Percentiles rank a stretch among this genome's conserved stretches.
These are phyloP conservation scores for Triplophysa yarkandensis DNA, from an alignment of 2,797 vertebrate species.

Conservation along the genomic window DNA sequence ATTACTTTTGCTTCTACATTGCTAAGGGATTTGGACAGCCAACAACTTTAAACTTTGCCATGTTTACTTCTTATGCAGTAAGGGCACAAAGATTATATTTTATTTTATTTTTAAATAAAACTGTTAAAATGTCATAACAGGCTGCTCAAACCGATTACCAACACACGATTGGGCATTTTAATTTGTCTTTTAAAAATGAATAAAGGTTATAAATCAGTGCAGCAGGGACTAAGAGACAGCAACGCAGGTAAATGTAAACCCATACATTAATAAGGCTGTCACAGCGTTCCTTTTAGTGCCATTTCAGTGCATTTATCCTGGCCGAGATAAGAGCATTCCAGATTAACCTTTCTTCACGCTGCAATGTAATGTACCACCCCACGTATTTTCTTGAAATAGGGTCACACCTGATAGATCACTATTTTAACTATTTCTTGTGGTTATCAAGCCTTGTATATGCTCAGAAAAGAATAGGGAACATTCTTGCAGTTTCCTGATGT, in stretches of 20 bases:
- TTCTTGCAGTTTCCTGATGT: neutral
- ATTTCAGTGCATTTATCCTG: neutral
- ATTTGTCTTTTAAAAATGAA: slow-evolving; percentile 15
- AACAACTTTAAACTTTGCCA: neutral
- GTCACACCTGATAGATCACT: neutral
- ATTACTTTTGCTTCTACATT: neutral
- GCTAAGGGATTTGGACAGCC: neutral
- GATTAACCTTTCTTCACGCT: slow-evolving; percentile 8
- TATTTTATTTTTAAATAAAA: neutral
- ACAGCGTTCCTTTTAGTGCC: slow-evolving; percentile 14
- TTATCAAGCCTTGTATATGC: neutral
- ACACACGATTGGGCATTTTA: neutral
- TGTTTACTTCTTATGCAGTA: too few species aligned
- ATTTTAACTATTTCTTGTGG: neutral
- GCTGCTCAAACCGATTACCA: neutral
- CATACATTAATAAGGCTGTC: slow-evolving; percentile 30
- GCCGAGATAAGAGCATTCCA: slow-evolving; percentile 11
- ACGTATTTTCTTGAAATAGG: neutral
- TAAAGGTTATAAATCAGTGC: slow-evolving; percentile 21
- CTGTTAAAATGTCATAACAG: neutral
- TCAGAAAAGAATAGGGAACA: neutral
- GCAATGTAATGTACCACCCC: neutral
- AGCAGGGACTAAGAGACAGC: slow-evolving; percentile 3
- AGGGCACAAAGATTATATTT: neutral
- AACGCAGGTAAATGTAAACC: slow-evolving; percentile 21